A percentile compares a stretch with the other conserved stretches of the same genome.
Evolutionary conservation across 2,113 vertebrate species (phyloP).

Genomic region (Ariopsis seemanni): DNA sequence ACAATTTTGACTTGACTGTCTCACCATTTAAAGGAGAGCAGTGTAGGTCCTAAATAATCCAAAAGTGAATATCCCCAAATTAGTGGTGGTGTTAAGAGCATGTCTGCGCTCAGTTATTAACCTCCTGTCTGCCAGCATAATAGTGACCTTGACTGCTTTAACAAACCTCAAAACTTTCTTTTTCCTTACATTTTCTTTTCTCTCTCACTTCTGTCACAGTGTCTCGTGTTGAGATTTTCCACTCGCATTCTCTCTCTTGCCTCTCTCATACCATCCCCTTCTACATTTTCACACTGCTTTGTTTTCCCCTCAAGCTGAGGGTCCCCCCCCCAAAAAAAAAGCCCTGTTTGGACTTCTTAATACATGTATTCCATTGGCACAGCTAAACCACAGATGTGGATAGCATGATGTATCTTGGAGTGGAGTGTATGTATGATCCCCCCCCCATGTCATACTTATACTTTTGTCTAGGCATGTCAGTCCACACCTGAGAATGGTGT

Average conservation of each 20-base stretch:
- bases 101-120: not conserved
- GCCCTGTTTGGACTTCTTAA: conserved; percentile 14
- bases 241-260: conserved; percentile 23
- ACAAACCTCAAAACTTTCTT: conserved; percentile 4
- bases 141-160: not conserved
- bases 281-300: conserved; percentile 26
- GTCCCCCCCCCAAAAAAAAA: conserved; percentile 8
- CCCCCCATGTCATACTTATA: conserved; percentile 20
- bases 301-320: not conserved
- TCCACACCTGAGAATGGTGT: conserved; percentile 28
- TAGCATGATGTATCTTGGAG: conserved; percentile 45
- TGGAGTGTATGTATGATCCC: not conserved
- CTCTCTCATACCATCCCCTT: conserved; percentile 1
- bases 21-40: not conserved
- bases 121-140: not conserved
- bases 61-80: not conserved
- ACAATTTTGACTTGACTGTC: conserved; percentile 3
- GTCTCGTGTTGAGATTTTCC: conserved; percentile 5
- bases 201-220: not conserved
- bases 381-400: conserved; percentile 53
- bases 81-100: not conserved
- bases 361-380: conserved; percentile 60
- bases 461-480: conserved; percentile 47
- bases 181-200: conserved; percentile 2
- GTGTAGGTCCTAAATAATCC: not conserved